These are phyloP conservation scores for Morpho achilles DNA, from an alignment of 2,888 invertebrate genomes.

Conservation along the genomic window DNA sequence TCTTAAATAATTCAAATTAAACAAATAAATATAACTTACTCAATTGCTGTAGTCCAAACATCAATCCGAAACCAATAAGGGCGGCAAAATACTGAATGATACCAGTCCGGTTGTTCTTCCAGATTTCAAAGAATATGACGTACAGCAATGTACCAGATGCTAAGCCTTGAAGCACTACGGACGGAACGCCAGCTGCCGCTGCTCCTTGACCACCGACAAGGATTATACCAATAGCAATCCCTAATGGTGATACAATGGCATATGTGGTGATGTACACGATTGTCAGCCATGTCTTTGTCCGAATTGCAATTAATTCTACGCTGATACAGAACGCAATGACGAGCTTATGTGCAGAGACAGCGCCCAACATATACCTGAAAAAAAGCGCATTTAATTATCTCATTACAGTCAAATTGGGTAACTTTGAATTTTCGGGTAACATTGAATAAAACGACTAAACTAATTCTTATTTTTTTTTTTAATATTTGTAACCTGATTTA, in stretches of 20 bases:
- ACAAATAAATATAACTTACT: slow-evolving; percentile 62
- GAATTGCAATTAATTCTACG: slow-evolving; percentile 87
- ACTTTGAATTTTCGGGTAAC: too few relatives aligned
- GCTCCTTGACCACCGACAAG: slow-evolving; percentile 80
- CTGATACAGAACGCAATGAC: slow-evolving; percentile 94
- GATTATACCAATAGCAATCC: slow-evolving; percentile 86
- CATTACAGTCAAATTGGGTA: too few relatives aligned
- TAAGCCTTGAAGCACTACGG: slow-evolving; percentile 87
- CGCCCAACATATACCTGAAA: slow-evolving; percentile 88
- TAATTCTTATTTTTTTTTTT: too few relatives aligned
- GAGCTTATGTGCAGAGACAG: slow-evolving; percentile 90
- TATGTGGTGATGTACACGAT: slow-evolving; percentile 86
- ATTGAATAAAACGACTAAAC: too few relatives aligned
- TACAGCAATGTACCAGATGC: slow-evolving; percentile 96
- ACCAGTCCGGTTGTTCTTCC: slow-evolving; percentile 80
- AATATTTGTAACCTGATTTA: too few relatives aligned
- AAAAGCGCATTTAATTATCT: background rate
- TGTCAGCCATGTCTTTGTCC: slow-evolving; percentile 81
- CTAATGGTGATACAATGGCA: slow-evolving; percentile 88
- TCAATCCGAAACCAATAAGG: slow-evolving; percentile 83
- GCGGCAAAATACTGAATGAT: slow-evolving; percentile 83
- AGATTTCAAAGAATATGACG: slow-evolving; percentile 97
- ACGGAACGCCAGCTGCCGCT: slow-evolving; percentile 79
- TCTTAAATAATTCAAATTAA: too few relatives aligned
- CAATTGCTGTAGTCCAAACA: slow-evolving; percentile 83